phyloP scores from a whole-genome alignment of 2,888 invertebrate species.

The Leptopilina syphax region DNA sequence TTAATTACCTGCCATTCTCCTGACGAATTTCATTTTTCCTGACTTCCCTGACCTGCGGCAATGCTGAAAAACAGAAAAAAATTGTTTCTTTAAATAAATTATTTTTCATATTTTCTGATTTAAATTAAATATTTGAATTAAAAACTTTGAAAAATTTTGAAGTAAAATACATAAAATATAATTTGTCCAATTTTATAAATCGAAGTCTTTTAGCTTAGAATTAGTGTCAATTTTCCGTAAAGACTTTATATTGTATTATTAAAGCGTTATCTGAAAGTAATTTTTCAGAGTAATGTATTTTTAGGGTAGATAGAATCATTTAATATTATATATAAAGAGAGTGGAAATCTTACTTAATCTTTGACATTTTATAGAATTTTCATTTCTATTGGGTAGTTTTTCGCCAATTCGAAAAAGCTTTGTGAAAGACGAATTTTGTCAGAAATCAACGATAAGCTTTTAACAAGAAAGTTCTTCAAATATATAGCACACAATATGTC shows the following conservation, averaged over 20 bases:
- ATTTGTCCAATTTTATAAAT: neutral
- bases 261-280: neutral
- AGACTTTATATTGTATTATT: neutral
- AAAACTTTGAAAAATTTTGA: too few species aligned
- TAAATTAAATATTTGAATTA: too few species aligned
- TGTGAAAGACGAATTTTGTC: conserved; percentile 9
- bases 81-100: too few species aligned
- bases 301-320: conserved; percentile 15
- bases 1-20: too few species aligned
- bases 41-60: too few species aligned
- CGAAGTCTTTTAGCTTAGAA: too few species aligned
- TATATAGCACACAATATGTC: conserved; percentile 6
- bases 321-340: neutral
- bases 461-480: conserved; percentile 19
- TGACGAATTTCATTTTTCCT: too few species aligned
- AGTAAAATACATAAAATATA: too few species aligned
- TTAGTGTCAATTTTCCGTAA: neutral
- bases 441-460: conserved; percentile 2
- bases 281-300: conserved; percentile 16
- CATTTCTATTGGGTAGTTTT: conserved; percentile 14
- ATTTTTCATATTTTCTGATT: too few species aligned
- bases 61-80: too few species aligned
- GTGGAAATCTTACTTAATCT: conserved; percentile 7
- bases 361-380: conserved; percentile 2
- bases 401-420: neutral